Percentiles rank a stretch among this genome's conserved stretches.
Conservation (phyloP, 1,140 invertebrate genomes). For the Mactra quadrangularis region DNA sequence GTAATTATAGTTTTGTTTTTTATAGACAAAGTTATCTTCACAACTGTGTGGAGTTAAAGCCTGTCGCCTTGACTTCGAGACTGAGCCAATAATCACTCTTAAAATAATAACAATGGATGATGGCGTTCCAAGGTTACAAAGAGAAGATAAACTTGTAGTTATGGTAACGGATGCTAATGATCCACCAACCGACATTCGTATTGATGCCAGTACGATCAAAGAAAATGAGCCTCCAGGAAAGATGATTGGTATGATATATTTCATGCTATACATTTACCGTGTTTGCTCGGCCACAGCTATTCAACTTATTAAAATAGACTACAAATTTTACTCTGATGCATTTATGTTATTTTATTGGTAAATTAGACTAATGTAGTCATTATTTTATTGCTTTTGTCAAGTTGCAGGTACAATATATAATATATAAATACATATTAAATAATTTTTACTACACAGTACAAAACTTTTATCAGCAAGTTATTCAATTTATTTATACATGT, state of each 20-base stretch:
- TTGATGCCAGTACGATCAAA: constrained; percentile 60
- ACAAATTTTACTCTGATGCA: no score
- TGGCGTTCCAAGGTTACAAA: constrained; percentile 63
- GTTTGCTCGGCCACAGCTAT: neutral
- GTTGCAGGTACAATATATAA: no score
- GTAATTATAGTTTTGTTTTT: no score
- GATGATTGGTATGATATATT: constrained; percentile 61
- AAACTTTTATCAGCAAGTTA: no score
- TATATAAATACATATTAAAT: no score
- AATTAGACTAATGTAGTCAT: no score
- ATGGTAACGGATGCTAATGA: constrained; percentile 67
- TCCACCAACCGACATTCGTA: constrained; percentile 57
- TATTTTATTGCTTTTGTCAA: no score
- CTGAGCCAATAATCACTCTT: constrained; percentile 31
- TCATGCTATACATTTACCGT: no score
- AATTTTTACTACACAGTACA: no score
- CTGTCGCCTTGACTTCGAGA: constrained; percentile 63
- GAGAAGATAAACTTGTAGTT: constrained; percentile 55
- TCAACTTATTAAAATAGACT: neutral
- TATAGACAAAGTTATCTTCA: constrained; percentile 55
- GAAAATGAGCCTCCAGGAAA: constrained; percentile 65
- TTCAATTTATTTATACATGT: no score
- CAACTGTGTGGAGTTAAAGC: constrained; percentile 36
- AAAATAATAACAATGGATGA: constrained; percentile 64
- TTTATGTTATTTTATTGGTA: constrained; percentile 4